phyloP scores from a whole-genome alignment of 2,888 invertebrate species.

The Stenchaetothrips biformis region DNA sequence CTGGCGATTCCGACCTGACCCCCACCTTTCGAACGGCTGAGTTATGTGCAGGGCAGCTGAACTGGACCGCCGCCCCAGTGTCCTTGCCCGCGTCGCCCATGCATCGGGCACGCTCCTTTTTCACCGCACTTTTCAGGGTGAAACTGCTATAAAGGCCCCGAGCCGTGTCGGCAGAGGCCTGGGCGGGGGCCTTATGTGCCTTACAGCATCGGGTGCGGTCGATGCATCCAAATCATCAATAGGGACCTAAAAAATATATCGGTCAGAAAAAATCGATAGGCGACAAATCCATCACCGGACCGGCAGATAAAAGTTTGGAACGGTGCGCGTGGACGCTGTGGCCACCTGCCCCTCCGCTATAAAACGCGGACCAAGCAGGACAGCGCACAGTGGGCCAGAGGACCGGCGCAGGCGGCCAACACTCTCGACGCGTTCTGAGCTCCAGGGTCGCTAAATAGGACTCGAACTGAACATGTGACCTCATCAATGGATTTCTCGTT shows the following conservation, averaged over 20 bases:
- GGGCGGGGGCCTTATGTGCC: too few species aligned
- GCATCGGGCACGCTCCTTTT: background rate
- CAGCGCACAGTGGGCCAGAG: too few species aligned
- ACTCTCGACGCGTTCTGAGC: too few species aligned
- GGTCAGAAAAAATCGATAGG: background rate
- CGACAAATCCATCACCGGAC: background rate
- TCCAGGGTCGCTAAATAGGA: too few species aligned
- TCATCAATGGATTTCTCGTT: too few species aligned
- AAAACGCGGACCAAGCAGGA: too few species aligned
- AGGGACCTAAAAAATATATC: background rate
- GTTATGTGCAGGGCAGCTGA: background rate
- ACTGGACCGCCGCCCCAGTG: background rate
- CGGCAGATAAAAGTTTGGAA: background rate
- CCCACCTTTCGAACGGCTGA: slow-evolving; percentile 14
- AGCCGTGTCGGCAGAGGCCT: background rate
- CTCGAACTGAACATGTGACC: too few species aligned
- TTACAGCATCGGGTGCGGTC: too few species aligned
- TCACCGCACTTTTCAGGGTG: background rate
- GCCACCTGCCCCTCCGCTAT: background rate
- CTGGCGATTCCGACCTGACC: too few species aligned
- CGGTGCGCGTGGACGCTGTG: background rate
- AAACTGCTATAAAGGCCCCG: background rate
- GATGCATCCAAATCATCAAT: background rate
- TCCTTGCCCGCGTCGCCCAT: background rate
- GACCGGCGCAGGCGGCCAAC: too few species aligned